Conservation (phyloP, 1,140 invertebrate species). For the Heliconius congener region DNA sequence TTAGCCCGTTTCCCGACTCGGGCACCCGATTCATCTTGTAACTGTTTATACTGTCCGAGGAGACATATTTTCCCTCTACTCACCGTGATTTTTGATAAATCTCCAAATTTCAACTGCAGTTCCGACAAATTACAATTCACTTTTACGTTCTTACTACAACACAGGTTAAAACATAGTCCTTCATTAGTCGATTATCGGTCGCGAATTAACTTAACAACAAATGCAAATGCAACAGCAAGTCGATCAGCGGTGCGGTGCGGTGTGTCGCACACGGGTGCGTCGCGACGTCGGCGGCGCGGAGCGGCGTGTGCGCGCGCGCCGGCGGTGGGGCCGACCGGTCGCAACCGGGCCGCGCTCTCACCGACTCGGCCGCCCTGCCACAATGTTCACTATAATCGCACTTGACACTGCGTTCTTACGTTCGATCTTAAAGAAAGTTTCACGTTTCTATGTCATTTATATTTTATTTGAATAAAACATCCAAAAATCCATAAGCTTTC, state of each 20-base stretch:
- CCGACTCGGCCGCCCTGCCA: conserved; percentile 62
- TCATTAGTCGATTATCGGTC: conserved; percentile 1
- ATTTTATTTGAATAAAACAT: conserved; percentile 34
- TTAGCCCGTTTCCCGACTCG: conserved; percentile 56
- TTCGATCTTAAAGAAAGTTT: conserved; percentile 76
- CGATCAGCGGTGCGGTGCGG: conserved; percentile 42
- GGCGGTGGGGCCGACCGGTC: conserved; percentile 75
- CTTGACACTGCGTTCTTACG: conserved; percentile 71
- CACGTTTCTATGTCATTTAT: conserved; percentile 69
- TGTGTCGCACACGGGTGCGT: conserved; percentile 66
- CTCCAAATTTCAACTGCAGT: conserved; percentile 20
- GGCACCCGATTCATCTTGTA: conserved; percentile 41
- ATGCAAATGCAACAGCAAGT: too few species aligned
- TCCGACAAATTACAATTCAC: conserved; percentile 27
- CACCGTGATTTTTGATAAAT: conserved; percentile 30
- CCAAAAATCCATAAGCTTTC: conserved; percentile 35
- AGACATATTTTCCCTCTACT: conserved; percentile 28
- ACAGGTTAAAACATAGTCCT: conserved; percentile 29
- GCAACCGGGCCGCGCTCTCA: conserved; percentile 75
- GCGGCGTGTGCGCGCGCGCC: conserved; percentile 69
- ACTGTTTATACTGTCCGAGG: conserved; percentile 30
- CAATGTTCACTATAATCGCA: conserved; percentile 68
- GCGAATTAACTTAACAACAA: conserved; percentile 25
- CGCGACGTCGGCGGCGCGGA: conserved; percentile 75
- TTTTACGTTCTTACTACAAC: conserved; percentile 18